Base-by-base conservation (phyloP, 2,113 vertebrate genomes). In the Castor canadensis region DNA sequence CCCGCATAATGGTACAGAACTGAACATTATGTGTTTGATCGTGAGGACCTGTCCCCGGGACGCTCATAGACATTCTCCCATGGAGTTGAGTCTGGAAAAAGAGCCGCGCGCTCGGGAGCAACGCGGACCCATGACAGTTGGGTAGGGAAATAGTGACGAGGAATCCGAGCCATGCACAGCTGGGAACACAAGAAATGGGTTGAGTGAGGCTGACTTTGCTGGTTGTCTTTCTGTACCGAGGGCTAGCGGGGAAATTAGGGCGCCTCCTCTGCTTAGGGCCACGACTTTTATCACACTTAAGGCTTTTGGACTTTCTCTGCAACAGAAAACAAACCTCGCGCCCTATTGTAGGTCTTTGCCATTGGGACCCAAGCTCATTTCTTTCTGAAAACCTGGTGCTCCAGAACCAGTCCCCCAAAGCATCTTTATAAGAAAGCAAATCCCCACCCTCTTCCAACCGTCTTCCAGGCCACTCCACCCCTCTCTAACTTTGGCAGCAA, bases 391-490 rank as follows among this genome's bases (percentile, higher is more conserved):
- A 96, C 62, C 81, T 93, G 64, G 62, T 30, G 7, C 69, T 76
- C 58, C 32, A 16, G 49, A 94, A 49, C 13, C 87, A 62, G 60
- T 69, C 22, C 85, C 79, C 72, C 64, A 82, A 76, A 88, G 77
- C 73, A 80, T 92, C 95, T 95, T 96, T 94, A 76, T 91, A 96
- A 82, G 94, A 96, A 95, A 90, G 91, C 83, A 82, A 89, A 89
- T 64, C 73, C 69, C 45, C 85, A 83, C 94, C 95, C 93, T 95
- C 89, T 93, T 79, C 83, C 86, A 90, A 26, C 24, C 35, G 22
- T 79, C 95, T 93, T 95, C 80, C 93, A 96, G 96, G 94, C 72
- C 95, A 95, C 93, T 82, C 96, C 97, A 94, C 84, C 95, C 93
- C 77, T 88, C 91, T 96, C 30, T 47, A 92, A 64, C 76, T 64